These are phyloP conservation scores for Limenitis camilla DNA, from an alignment of 2,888 invertebrate genomes.

Conservation along the genomic window DNA sequence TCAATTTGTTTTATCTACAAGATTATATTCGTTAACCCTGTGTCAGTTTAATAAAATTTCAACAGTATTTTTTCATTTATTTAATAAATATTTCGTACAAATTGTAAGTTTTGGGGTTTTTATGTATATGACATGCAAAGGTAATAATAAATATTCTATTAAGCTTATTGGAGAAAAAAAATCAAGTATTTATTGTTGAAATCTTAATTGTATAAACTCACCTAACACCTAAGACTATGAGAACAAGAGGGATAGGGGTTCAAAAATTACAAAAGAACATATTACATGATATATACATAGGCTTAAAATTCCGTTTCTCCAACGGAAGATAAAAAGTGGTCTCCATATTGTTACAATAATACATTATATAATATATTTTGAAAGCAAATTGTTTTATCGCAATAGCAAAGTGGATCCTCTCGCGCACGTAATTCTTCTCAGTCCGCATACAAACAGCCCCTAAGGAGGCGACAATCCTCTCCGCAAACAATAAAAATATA, in stretches of 20 bases:
- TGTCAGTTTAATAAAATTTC: neutral
- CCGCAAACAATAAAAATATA: slow-evolving; percentile 70
- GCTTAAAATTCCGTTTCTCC: neutral
- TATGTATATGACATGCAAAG: neutral
- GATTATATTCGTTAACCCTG: neutral
- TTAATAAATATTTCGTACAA: neutral
- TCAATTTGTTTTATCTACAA: slow-evolving; percentile 3
- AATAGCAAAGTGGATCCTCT: slow-evolving; percentile 52
- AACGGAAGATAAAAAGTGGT: neutral
- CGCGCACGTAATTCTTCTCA: slow-evolving; percentile 63
- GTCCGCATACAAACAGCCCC: slow-evolving; percentile 69
- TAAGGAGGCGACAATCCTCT: slow-evolving; percentile 68
- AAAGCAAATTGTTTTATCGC: slow-evolving; percentile 70
- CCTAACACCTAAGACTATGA: too few relatives aligned
- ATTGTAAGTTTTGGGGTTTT: neutral
- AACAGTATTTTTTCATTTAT: too few relatives aligned
- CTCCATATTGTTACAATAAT: slow-evolving; percentile 4
- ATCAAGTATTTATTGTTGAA: too few relatives aligned
- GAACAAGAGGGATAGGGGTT: too few relatives aligned
- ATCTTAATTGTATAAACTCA: too few relatives aligned
- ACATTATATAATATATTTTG: slow-evolving; percentile 28
- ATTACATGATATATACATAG: neutral
- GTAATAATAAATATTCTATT: too few relatives aligned
- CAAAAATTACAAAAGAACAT: too few relatives aligned
- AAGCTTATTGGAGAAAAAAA: too few relatives aligned